Percentiles rank a stretch among this genome's conserved stretches.
phyloP scores from a whole-genome alignment of 2,888 invertebrate species.

The Sabatieria punctata region DNA sequence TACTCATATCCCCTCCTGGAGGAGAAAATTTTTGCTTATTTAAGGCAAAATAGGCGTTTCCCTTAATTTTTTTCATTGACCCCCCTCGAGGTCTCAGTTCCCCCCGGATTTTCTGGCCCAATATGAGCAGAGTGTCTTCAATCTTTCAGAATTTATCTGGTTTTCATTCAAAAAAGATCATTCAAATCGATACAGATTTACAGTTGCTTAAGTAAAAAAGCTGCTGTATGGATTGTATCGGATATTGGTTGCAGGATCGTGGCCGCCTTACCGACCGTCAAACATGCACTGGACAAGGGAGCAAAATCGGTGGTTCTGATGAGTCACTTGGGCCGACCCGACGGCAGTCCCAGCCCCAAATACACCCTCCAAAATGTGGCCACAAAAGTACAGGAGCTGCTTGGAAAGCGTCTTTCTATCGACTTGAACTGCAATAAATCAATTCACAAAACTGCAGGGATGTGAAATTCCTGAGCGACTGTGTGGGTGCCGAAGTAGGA shows the following conservation, averaged over 20 bases:
- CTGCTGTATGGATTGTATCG: not conserved
- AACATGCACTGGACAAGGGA: constrained; percentile 76
- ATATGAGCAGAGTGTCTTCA: too few relatives aligned
- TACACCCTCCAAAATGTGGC: constrained; percentile 83
- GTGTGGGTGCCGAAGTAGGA: constrained; percentile 86
- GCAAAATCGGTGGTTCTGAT: constrained; percentile 81
- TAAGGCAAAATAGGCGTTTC: too few relatives aligned
- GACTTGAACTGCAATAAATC: too few relatives aligned
- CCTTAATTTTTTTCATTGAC: too few relatives aligned
- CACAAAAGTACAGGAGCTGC: constrained; percentile 63
- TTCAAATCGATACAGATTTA: not conserved
- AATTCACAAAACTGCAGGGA: constrained; percentile 26
- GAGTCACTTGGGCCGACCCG: constrained; percentile 94
- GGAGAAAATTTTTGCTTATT: too few relatives aligned
- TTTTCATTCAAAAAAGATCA: too few relatives aligned
- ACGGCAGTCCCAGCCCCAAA: constrained; percentile 67
- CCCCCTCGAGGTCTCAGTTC: too few relatives aligned
- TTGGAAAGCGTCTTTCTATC: constrained; percentile 60
- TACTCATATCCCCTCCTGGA: too few relatives aligned
- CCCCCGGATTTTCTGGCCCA: too few relatives aligned
- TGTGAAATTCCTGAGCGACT: constrained; percentile 55
- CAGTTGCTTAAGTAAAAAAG: not conserved
- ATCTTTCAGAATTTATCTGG: too few relatives aligned
- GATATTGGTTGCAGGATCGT: constrained; percentile 50
- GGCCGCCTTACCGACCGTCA: constrained; percentile 76